phyloP scores from a whole-genome alignment of 2,113 vertebrate species.

The Oncorhynchus kisutch region DNA sequence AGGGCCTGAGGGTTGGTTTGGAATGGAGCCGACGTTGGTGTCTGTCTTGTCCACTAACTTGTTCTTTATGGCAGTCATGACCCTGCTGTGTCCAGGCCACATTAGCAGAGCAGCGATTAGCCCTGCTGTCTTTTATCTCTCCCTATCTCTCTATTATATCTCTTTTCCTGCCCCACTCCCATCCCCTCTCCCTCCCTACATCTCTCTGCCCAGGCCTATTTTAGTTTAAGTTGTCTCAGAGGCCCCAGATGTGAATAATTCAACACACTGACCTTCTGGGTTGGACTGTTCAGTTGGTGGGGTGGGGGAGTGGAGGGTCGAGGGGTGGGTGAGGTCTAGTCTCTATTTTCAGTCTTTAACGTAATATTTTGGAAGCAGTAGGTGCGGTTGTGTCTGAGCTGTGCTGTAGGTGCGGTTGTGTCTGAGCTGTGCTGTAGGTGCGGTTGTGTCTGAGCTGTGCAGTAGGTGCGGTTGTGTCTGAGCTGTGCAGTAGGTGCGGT shows the following conservation, averaged over 20 bases:
- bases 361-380: too few relatives aligned
- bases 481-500: too few relatives aligned
- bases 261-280: conserved; percentile 49
- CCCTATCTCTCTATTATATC: not conserved
- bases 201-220: conserved; percentile 27
- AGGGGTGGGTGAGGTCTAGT: too few relatives aligned
- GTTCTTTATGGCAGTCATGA: not conserved
- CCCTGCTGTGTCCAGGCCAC: not conserved
- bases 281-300: not conserved
- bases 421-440: too few relatives aligned
- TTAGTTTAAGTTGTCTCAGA: conserved; percentile 41
- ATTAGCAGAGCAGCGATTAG: not conserved
- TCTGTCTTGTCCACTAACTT: not conserved
- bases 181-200: not conserved
- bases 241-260: conserved; percentile 55
- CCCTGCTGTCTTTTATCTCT: not conserved
- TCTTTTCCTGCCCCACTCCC: too few relatives aligned
- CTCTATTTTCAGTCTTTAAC: too few relatives aligned
- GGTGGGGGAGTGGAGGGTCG: too few relatives aligned
- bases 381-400: too few relatives aligned
- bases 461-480: too few relatives aligned
- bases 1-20: not conserved
- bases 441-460: too few relatives aligned
- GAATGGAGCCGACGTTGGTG: not conserved
- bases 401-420: too few relatives aligned